Conservation (phyloP, 2,888 invertebrate genomes). For the Cataglyphis livida region DNA sequence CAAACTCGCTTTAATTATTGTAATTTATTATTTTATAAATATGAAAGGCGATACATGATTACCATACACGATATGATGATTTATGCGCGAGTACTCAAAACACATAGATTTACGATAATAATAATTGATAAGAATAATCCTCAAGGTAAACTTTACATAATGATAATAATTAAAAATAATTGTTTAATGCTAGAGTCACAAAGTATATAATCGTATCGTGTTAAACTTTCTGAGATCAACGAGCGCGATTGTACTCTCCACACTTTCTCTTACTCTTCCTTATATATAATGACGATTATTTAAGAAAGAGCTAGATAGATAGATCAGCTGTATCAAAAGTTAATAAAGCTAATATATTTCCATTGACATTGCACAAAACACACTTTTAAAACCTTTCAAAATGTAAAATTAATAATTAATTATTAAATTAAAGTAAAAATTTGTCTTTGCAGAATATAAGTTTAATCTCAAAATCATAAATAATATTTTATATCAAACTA, state of each 20-base stretch:
- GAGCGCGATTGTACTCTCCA: neutral
- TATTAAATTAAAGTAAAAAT: too few species aligned
- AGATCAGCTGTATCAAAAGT: too few species aligned
- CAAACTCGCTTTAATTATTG: neutral
- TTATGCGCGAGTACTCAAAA: neutral
- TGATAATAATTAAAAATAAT: conserved; percentile 14
- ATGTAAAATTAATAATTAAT: too few species aligned
- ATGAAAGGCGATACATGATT: neutral
- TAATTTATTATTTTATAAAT: neutral
- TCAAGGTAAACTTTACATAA: neutral
- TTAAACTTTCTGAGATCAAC: conserved; percentile 1
- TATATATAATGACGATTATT: conserved; percentile 18
- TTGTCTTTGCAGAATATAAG: too few species aligned
- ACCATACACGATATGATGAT: too few species aligned
- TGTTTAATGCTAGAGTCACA: neutral
- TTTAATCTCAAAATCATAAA: too few species aligned
- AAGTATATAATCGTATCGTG: neutral
- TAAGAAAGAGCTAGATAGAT: neutral
- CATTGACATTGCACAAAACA: too few species aligned
- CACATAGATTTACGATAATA: neutral
- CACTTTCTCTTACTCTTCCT: conserved; percentile 6
- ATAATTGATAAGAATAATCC: neutral
- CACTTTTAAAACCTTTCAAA: too few species aligned
- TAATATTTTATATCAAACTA: too few species aligned
- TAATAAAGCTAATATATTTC: too few species aligned